Percentiles rank a stretch among this genome's conserved stretches.
phyloP scores from a whole-genome alignment of 53 echinoderm and acorn worm genomes.

The Patiria pectinifera region DNA sequence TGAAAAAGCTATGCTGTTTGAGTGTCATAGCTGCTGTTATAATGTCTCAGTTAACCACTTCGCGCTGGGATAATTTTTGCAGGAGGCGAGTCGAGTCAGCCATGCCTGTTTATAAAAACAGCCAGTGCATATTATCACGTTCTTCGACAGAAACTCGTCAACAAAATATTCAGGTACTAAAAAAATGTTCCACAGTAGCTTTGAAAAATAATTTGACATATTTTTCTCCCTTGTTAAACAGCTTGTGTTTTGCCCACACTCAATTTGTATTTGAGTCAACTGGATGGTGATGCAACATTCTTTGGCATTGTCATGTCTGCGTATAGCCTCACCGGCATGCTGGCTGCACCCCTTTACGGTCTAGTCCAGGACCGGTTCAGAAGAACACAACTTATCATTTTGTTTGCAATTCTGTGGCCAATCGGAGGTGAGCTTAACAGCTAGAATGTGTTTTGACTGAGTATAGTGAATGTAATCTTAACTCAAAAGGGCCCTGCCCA shows the following conservation, averaged over 20 bases:
- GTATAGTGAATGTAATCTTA: neutral
- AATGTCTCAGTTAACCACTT: no score
- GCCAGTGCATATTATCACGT: no score
- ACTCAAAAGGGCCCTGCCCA: neutral
- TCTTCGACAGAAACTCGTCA: no score
- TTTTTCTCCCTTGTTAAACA: slow-evolving; percentile 21
- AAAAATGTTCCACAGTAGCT: neutral
- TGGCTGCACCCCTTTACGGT: slow-evolving; percentile 82
- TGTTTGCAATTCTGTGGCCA: slow-evolving; percentile 85
- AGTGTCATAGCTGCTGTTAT: no score
- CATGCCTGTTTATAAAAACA: no score
- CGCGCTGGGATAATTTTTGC: no score
- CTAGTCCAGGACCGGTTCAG: slow-evolving; percentile 73
- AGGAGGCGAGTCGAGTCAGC: no score
- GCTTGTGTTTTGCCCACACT: slow-evolving; percentile 90
- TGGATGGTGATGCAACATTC: slow-evolving; percentile 72
- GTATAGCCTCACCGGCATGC: slow-evolving; percentile 81
- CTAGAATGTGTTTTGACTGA: neutral
- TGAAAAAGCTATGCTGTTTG: no score
- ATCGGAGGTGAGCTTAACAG: slow-evolving; percentile 74
- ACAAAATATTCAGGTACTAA: neutral
- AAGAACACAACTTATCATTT: slow-evolving; percentile 77
- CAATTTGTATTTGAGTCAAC: slow-evolving; percentile 68
- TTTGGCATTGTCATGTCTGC: slow-evolving; percentile 80
- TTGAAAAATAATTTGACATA: neutral